A percentile compares a stretch with the other conserved stretches of the same genome.
Evolutionary conservation across 2,113 vertebrate species (phyloP).

Genomic region (Lathamus discolor): DNA sequence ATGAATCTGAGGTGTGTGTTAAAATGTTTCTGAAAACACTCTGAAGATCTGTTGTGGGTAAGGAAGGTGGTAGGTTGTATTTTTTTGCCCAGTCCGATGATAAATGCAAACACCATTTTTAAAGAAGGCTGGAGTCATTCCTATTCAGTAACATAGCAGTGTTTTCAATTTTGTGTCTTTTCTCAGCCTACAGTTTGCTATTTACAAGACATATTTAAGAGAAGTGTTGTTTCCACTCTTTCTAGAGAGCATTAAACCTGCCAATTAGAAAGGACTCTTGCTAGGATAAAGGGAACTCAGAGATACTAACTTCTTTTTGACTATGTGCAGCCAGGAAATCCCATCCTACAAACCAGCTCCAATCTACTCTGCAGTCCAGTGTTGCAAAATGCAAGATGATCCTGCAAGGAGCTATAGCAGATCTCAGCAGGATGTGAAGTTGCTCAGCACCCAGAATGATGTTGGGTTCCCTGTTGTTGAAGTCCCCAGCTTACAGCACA

Average conservation of each 20-base stretch:
- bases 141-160: neutral
- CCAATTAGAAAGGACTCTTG: slow-evolving; percentile 19
- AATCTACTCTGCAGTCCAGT: neutral
- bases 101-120: slow-evolving; percentile 42
- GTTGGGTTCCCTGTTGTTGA: neutral
- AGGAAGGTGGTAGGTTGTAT: neutral
- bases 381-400: neutral
- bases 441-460: neutral
- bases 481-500: neutral
- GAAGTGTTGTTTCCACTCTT: neutral
- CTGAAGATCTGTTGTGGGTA: neutral
- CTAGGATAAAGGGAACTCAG: slow-evolving; percentile 11
- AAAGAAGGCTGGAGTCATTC: neutral
- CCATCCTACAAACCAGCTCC: neutral
- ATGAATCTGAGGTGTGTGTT: neutral
- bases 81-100: neutral
- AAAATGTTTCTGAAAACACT: neutral
- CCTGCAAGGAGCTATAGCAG: neutral
- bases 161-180: slow-evolving; percentile 31
- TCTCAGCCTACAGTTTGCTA: slow-evolving; percentile 19
- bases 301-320: neutral
- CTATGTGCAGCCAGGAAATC: neutral
- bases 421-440: neutral
- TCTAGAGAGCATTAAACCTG: neutral
- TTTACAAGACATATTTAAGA: slow-evolving; percentile 37